Conservation (phyloP, 2,113 vertebrate genomes). For the Chloebia gouldiae region DNA sequence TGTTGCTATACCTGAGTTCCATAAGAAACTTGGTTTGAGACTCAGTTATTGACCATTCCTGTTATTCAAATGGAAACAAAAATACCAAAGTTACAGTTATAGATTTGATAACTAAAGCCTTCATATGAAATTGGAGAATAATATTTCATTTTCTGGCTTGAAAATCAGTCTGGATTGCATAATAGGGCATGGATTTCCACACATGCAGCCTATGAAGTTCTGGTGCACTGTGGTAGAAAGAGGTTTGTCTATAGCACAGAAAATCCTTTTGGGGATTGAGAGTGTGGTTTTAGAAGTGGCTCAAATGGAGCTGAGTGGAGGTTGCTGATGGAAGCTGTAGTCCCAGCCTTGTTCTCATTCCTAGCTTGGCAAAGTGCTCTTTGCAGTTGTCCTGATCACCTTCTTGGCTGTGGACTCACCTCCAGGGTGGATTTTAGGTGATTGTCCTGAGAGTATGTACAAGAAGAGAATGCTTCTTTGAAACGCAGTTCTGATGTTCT, state of each 20-base stretch:
- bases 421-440: neutral
- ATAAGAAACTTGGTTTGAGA: neutral
- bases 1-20: neutral
- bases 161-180: neutral
- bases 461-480: neutral
- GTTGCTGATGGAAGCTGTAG: neutral
- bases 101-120: neutral
- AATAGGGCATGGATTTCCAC: neutral
- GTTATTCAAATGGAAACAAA: neutral
- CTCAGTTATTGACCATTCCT: neutral
- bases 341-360: neutral
- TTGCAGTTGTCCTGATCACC: neutral
- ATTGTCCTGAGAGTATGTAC: neutral
- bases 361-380: neutral
- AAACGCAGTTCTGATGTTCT: neutral
- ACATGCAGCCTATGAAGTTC: rapidly evolving
- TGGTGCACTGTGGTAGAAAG: neutral
- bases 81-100: neutral
- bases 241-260: neutral
- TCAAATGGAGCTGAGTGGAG: neutral
- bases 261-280: neutral
- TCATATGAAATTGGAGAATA: neutral
- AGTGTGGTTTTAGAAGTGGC: neutral
- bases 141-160: neutral
- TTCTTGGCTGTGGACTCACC: neutral